Evolutionary conservation across 1,140 invertebrate species (phyloP), one percentile per base, ranked within the genome.

Genomic region (Triops longicaudatus): DNA sequence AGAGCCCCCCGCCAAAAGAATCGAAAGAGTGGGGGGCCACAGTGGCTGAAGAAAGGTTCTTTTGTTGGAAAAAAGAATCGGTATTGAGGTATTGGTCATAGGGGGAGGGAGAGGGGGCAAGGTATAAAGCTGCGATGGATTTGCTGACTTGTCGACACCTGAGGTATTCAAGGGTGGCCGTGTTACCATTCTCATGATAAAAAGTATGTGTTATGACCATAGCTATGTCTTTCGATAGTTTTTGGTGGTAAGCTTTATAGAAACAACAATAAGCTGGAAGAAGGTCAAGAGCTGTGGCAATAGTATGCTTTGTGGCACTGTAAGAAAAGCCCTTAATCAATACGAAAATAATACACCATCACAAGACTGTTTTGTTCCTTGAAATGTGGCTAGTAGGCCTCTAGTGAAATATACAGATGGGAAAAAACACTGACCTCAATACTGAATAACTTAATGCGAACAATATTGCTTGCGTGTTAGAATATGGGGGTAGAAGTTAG

Each of bases 61-160:
- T 63, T 63, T 63, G 50, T 63, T 63, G 50, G 22, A 22, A 63
- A 63, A 63, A 63, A 63, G n/a, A 37, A 37, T 37, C 31, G 31
- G 31, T 37, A 37, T 37, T 37, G 31, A 7, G 31, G 31, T 37
- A 37, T 37, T 37, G 31, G 31, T 37, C 2, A 37, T 4, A 37
- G 31, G 31, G 31, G 31, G 31, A 14, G 6, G 10, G 0, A 63
- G 31, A 7, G 31, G 31, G 50, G 6, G 10, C n/a, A 63, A 22
- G 50, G 50, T n/a, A 63, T n/a, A 63, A 63, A 63, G 10, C 50
- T 63, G 50, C 50, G 50, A 1, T 63, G 14, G 50, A 14, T 63
- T 63, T 63, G 50, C 50, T 63, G 50, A 63, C 50, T 22, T 63
- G 50, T 63, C 50, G 50, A 63, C 50, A 63, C 50, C 50, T 63